phyloP scores from a whole-genome alignment of 2,797 vertebrate genomes.

The Helicolenus hilgendorfi region DNA sequence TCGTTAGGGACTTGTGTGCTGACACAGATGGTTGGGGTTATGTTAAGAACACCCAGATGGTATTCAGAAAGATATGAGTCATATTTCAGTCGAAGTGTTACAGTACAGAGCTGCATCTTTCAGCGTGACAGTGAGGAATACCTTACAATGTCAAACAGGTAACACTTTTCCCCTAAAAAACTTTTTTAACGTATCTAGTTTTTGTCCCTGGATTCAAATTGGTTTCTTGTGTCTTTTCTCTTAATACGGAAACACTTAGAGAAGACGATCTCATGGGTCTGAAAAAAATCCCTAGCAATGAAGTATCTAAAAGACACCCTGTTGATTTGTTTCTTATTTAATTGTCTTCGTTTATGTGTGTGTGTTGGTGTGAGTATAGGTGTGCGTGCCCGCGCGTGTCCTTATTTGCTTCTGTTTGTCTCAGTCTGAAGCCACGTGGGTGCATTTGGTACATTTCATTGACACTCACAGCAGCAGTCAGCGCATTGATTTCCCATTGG shows the following conservation, averaged over 20 bases:
- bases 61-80: slow-evolving; percentile 72
- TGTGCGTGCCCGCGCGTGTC: slow-evolving; percentile 22
- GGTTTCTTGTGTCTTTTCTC: slow-evolving; percentile 31
- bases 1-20: slow-evolving; percentile 54
- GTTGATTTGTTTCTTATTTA: slow-evolving; percentile 62
- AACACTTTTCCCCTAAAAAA: slow-evolving; percentile 43
- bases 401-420: slow-evolving; percentile 60
- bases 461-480: slow-evolving; percentile 77
- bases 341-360: slow-evolving; percentile 28
- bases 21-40: slow-evolving; percentile 81
- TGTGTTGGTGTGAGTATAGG: neutral
- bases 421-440: slow-evolving; percentile 62
- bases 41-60: slow-evolving; percentile 78
- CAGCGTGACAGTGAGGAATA: slow-evolving; percentile 32
- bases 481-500: slow-evolving; percentile 87
- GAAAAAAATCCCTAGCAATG: slow-evolving; percentile 39
- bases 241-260: slow-evolving; percentile 37
- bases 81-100: slow-evolving; percentile 65
- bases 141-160: slow-evolving; percentile 43
- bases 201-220: slow-evolving; percentile 17
- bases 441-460: slow-evolving; percentile 72
- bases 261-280: slow-evolving; percentile 40
- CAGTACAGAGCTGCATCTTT: slow-evolving; percentile 44
- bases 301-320: slow-evolving; percentile 57
- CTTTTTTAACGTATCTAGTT: slow-evolving; percentile 7